Base-by-base conservation (phyloP, 2,797 vertebrate species). In the Labroides dimidiatus region DNA sequence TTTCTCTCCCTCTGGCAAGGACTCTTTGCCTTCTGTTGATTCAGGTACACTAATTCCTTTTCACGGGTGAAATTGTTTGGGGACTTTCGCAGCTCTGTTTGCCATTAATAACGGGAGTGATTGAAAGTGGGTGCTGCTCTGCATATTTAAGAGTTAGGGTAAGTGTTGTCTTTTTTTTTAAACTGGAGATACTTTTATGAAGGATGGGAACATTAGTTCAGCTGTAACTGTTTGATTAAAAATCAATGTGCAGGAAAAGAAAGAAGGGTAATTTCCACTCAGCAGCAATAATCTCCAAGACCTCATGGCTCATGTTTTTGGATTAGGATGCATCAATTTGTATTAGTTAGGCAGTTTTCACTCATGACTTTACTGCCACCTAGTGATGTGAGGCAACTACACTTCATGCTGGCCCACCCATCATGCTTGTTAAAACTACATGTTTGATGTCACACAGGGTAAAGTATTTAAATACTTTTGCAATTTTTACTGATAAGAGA, bases 351-450 rank as follows among this genome's bases (percentile, higher is more conserved):
- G 50, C 63, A 64, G 37, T 53, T 66, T 58, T 73, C 58, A 65
- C 50, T 71, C 54, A 85, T 78, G 80, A 72, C 80, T 93, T 87
- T 89, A 90, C 84, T 90, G 89, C 90, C 92, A 90, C 73, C 92
- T 93, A 92, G 90, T 90, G 92, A 74, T 61, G 4, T 19, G 14
- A 74, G 56, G 41, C 49, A 79, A 75, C 60, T 58, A 51, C 27
- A 63, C 53, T 3, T 12, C 58, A 56, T 51, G 14, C 37, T 53
- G 62, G 24, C 30, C 41, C 13, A 21, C 59, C 72, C 78, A 83
- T 81, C 76, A 88, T 64, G 72, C 69, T 64, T 65, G n/a, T 44
- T 39, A 45, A 56, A 55, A 66, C 3, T 27, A 8, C 54, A 36
- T n/a, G 51, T 1, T 2, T 54, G 48, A 60, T 51, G 13, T 13